A percentile compares a stretch with the other conserved stretches of the same genome.
Evolutionary conservation across 2,797 vertebrate species (phyloP).

Genomic region (Pogonophryne albipinna): DNA sequence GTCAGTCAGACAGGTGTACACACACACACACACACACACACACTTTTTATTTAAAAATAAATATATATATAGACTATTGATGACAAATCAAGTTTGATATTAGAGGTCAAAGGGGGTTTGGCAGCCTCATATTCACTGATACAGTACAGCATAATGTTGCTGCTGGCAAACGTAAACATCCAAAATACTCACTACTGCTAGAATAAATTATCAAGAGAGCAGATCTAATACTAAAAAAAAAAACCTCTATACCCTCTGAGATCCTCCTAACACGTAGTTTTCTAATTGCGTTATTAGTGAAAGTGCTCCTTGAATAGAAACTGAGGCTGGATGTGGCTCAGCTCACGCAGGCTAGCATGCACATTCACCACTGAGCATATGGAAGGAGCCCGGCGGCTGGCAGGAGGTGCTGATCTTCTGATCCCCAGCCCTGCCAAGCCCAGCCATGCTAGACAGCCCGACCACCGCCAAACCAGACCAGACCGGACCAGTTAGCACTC

Average conservation of each 20-base stretch:
- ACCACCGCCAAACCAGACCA: constrained; percentile 71
- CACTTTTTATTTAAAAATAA: too few species aligned
- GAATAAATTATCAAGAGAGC: constrained; percentile 54
- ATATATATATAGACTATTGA: constrained; percentile 55
- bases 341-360: constrained; percentile 65
- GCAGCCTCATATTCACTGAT: constrained; percentile 67
- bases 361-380: constrained; percentile 79
- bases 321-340: constrained; percentile 68
- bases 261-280: constrained; percentile 45
- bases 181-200: constrained; percentile 59
- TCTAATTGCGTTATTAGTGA: constrained; percentile 51
- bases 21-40: constrained; percentile 20
- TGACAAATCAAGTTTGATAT: constrained; percentile 82
- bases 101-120: constrained; percentile 73
- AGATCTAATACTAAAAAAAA: constrained; percentile 34
- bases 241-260: constrained; percentile 40
- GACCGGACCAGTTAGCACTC: constrained; percentile 70
- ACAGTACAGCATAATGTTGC: constrained; percentile 55
- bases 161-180: constrained; percentile 61
- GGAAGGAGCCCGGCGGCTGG: constrained; percentile 79
- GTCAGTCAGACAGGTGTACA: constrained; percentile 83
- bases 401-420: constrained; percentile 79
- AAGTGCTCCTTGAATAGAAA: constrained; percentile 60
- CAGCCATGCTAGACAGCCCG: constrained; percentile 79
- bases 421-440: constrained; percentile 76